Percentiles rank a stretch among this genome's conserved stretches.
Conservation (phyloP, 1,140 invertebrate genomes). For the honey bee (Apis mellifera) region DNA sequence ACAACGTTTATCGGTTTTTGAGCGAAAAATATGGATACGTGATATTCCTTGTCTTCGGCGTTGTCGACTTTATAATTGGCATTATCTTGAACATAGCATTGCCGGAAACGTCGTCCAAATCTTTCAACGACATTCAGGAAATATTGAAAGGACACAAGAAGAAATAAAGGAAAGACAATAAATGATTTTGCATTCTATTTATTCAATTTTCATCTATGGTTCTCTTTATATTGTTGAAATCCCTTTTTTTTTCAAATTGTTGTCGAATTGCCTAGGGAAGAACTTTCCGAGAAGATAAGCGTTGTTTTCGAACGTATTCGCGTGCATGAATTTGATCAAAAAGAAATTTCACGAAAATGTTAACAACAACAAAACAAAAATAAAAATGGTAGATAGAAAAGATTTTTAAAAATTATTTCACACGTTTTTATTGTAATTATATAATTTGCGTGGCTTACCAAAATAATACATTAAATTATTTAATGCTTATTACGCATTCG, state of each 20-base stretch:
- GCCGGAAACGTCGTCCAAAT: slow-evolving; percentile 90
- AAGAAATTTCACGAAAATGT: background rate
- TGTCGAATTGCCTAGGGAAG: background rate
- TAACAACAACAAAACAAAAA: background rate
- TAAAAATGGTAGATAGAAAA: background rate
- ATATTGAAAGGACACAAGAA: background rate
- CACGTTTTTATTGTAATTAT: no score
- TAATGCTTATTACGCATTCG: background rate
- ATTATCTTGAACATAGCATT: slow-evolving; percentile 83
- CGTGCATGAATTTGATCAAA: background rate
- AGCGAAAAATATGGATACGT: slow-evolving; percentile 83
- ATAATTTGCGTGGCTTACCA: background rate
- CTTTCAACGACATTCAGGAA: slow-evolving; percentile 80
- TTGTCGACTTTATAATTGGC: slow-evolving; percentile 77
- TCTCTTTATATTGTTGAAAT: background rate
- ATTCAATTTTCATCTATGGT: background rate
- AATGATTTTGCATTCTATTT: background rate
- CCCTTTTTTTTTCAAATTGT: background rate
- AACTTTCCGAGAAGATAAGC: background rate
- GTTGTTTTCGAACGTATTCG: background rate
- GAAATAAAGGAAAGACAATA: background rate
- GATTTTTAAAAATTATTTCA: no score
- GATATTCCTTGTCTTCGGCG: slow-evolving; percentile 87
- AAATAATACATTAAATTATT: background rate
- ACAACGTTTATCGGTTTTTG: slow-evolving; percentile 85